Percentiles rank a stretch among this genome's conserved stretches.
These are phyloP conservation scores for Sardinella longiceps DNA, from an alignment of 2,797 vertebrate species.

Conservation along the genomic window DNA sequence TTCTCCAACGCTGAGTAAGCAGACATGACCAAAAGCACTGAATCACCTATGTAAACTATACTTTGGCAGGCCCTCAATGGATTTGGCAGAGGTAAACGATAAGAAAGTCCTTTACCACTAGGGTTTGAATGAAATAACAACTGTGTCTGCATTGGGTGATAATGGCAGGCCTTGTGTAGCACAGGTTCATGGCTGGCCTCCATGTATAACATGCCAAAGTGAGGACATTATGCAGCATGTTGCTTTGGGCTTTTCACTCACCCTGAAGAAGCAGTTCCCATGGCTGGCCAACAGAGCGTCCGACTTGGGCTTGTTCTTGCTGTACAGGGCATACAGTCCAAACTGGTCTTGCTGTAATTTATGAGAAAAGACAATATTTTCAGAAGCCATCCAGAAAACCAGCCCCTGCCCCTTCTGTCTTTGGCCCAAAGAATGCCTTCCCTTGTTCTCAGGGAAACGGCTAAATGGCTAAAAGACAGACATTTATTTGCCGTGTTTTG, in stretches of 20 bases:
- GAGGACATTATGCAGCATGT: neutral
- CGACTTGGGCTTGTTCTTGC: constrained; percentile 95
- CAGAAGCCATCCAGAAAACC: constrained; percentile 21
- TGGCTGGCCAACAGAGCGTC: constrained; percentile 86
- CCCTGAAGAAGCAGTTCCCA: constrained; percentile 92
- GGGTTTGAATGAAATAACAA: constrained; percentile 1
- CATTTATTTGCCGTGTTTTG: constrained; percentile 27
- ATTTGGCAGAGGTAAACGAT: neutral
- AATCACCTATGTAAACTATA: constrained; percentile 6
- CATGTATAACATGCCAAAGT: neutral
- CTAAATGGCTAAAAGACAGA: constrained; percentile 24
- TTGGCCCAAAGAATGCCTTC: constrained; percentile 2
- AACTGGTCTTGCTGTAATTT: constrained; percentile 89
- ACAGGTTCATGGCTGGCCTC: neutral
- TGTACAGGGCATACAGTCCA: constrained; percentile 90
- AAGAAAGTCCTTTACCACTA: neutral
- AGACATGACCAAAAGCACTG: neutral
- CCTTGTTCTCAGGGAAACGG: constrained; percentile 30
- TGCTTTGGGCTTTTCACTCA: constrained; percentile 60
- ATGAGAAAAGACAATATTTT: constrained; percentile 27
- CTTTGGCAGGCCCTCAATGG: neutral
- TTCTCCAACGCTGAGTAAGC: neutral
- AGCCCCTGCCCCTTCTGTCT: neutral
- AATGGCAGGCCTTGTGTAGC: constrained; percentile 1
- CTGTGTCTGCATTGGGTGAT: neutral